Conservation (phyloP, 2,113 vertebrate species). For the Prionailurus viverrinus region DNA sequence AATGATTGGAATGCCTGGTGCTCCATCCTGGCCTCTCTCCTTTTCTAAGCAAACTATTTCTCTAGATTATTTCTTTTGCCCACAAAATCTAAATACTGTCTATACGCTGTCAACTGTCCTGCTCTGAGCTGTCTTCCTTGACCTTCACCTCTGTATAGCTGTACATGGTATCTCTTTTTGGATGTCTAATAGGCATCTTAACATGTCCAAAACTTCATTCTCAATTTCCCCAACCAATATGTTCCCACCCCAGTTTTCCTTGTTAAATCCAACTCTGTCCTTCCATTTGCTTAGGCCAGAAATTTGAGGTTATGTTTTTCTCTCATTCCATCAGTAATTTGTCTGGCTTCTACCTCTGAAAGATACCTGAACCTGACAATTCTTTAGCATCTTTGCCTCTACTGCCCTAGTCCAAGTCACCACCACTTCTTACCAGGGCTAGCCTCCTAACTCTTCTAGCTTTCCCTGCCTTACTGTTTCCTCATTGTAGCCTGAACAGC, state of each 20-base stretch:
- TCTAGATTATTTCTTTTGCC: conserved; percentile 28
- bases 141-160: background rate
- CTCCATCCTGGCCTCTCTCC: background rate
- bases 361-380: background rate
- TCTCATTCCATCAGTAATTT: conserved; percentile 20
- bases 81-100: background rate
- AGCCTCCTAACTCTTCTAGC: background rate
- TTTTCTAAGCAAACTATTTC: conserved; percentile 9
- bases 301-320: conserved; percentile 41
- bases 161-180: conserved; percentile 3
- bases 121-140: background rate
- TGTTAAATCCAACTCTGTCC: conserved; percentile 44
- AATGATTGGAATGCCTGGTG: background rate
- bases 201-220: conserved; percentile 3
- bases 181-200: background rate
- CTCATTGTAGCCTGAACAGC: background rate
- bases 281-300: background rate
- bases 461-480: background rate
- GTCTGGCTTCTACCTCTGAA: conserved; percentile 40
- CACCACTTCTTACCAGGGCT: background rate
- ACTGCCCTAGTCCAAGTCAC: background rate
- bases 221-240: background rate
- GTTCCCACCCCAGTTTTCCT: background rate
- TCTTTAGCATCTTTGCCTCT: background rate
- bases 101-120: background rate